Base-by-base conservation (phyloP, 2,113 vertebrate genomes). In the Trogon surrucura region DNA sequence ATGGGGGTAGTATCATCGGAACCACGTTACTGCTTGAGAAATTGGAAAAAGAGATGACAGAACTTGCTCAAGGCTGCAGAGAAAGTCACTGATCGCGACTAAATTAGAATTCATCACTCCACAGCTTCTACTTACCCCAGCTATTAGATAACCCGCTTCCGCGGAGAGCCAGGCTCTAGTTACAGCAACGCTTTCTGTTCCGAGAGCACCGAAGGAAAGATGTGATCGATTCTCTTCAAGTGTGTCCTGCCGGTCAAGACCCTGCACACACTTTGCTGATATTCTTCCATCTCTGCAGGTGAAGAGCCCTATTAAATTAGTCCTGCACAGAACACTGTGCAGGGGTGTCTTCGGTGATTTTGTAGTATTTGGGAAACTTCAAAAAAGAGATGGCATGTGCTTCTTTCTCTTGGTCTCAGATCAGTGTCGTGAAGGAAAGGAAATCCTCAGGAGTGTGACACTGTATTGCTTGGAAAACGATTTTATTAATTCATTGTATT, bases 101-200 rank as follows among this genome's bases (percentile, higher is more conserved):
- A 80, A 89, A 95, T 78, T 66, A 91, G 92, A 93, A 74, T 67
- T 57, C 91, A 78, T 95, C 96, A 95, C 94, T 95, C 96, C 94
- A 91, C 96, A 95, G 83, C 94, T 95, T 95, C 94, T 51, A 93
- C 93, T 95, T 91, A 93, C 10, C 72, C 80, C 62, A 48, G 67
- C 66, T 90, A n/a, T 73, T 65, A 92, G 88, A 92, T 67, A 94
- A 91, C 1, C 22, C 53, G 30, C 85, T 86, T 88, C 91, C 41
- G 3, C 16, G 4, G 66, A 73, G 60, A 88, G 85, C 71, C 19
- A 4, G 60, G 62, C 29, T 47, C 62, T 10, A 20, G 66, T 61
- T 45, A 25, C 64, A 85, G 88, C 75, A 71, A 47, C 20, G 19
- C 78, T 34, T 47, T 13, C 82, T 29, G 83, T 17, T 26, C 84